Evolutionary conservation across 2,888 invertebrate species (phyloP), one percentile per base, ranked within the genome.

Genomic region (Danaus chrysippus): DNA sequence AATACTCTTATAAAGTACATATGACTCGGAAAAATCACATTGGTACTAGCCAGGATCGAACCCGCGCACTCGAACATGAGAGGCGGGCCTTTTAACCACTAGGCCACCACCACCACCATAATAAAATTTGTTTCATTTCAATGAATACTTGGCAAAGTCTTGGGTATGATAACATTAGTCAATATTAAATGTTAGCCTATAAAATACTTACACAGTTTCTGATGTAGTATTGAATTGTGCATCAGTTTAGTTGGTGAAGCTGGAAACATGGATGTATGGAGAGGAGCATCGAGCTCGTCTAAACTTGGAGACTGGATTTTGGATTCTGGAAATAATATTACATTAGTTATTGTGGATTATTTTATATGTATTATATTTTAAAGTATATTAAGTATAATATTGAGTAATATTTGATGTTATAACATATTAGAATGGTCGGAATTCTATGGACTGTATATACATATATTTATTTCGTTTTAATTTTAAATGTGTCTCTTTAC

Each of bases 151-250:
- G 2, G 3, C 0, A n/a, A n/a, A 34, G 23, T 34, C 23, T 34
- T 34, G 8, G 23, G 1, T 34, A 43, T 43, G 0, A 43, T 10
- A 8, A 12, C 10, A 43, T n/a, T 43, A 2, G 43, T 43, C 43
- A 1, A 23, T 43, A 43, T 43, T 43, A 12, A 12, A 43, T 34
- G 6, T 43, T 43, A 43, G 43, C 12, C 1, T 1, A 12, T 43
- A 12, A 43, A 10, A 43, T 59, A 77, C 85, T 75, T 71, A 87
- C 88, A 89, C 13, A 88, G 62, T 58, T 87, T 89, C 65, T 87
- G 89, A 70, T 89, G 89, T 0, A 88, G 68, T 10, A 89, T 34
- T 0, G 88, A 87, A 17, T 77, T 82, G 67, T 82, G 78, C 2
- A 83, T 68, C 58, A 72, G 74, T 19, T 73, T 83, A 0, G 79